Conservation (phyloP, 2,797 vertebrate species). For the Perdix hodgsoniae region DNA sequence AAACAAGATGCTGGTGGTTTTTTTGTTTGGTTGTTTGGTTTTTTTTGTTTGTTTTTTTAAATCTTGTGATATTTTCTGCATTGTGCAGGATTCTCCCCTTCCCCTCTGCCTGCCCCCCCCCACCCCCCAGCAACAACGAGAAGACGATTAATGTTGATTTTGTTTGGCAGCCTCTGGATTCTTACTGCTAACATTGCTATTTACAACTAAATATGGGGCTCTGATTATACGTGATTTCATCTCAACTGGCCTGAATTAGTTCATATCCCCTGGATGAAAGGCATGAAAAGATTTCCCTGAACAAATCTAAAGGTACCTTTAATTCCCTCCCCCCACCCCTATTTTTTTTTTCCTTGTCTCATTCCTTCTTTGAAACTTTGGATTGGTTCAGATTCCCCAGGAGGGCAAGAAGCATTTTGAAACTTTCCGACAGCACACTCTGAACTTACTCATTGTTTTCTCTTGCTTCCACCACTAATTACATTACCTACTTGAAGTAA, state of each 20-base stretch:
- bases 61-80: neutral
- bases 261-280: conserved; percentile 34
- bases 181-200: conserved; percentile 74
- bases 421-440: neutral
- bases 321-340: neutral
- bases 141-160: conserved; percentile 63
- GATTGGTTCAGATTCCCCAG: neutral
- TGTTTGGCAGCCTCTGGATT: conserved; percentile 72
- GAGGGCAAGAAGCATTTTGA: neutral
- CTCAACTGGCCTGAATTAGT: conserved; percentile 14
- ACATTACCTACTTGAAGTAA: neutral
- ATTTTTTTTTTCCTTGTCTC: neutral
- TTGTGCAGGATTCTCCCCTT: neutral
- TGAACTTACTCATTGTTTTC: neutral
- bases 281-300: neutral
- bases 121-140: no score
- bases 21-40: neutral
- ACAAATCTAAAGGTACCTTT: neutral
- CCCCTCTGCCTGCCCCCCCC: no score
- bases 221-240: conserved; percentile 71
- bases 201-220: conserved; percentile 77
- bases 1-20: neutral
- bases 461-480: neutral
- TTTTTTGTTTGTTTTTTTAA: neutral
- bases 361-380: neutral